These are phyloP conservation scores for Drosophila rubida DNA, from an alignment of 2,888 invertebrate genomes.

Conservation along the genomic window DNA sequence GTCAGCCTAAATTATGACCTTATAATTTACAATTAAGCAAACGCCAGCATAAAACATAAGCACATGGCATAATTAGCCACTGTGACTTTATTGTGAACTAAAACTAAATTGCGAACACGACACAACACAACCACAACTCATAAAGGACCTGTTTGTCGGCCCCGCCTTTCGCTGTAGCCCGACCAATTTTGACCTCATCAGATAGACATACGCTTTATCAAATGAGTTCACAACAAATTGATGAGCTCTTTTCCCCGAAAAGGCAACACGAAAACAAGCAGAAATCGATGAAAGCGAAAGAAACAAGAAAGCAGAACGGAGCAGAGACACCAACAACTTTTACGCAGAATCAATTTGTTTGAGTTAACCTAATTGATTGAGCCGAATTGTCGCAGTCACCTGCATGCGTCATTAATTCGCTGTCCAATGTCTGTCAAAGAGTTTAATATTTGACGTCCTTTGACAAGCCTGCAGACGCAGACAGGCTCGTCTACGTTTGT, in stretches of 20 bases:
- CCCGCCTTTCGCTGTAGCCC: not conserved
- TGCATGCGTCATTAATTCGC: slow-evolving; percentile 36
- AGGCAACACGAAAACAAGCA: slow-evolving; percentile 4
- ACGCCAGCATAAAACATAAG: slow-evolving; percentile 68
- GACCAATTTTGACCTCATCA: slow-evolving; percentile 49
- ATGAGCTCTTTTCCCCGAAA: slow-evolving; percentile 37
- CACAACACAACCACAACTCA: slow-evolving; percentile 22
- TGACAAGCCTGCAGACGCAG: slow-evolving; percentile 7
- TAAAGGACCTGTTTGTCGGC: slow-evolving; percentile 1
- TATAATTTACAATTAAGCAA: slow-evolving; percentile 78
- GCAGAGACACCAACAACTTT: slow-evolving; percentile 31
- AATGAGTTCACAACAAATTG: slow-evolving; percentile 55
- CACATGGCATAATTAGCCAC: slow-evolving; percentile 63
- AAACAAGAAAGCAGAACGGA: not conserved
- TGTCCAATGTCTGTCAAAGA: slow-evolving; percentile 13
- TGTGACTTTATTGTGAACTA: slow-evolving; percentile 56
- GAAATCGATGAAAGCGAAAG: slow-evolving; percentile 14
- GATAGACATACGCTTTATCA: slow-evolving; percentile 38
- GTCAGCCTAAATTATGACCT: slow-evolving; percentile 64
- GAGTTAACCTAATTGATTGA: slow-evolving; percentile 44
- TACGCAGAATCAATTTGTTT: slow-evolving; percentile 40
- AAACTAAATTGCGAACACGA: slow-evolving; percentile 53
- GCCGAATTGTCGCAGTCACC: slow-evolving; percentile 27
- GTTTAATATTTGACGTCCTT: slow-evolving; percentile 32
- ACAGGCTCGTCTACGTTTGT: not conserved